phyloP scores from a whole-genome alignment of 2,888 invertebrate species.

The Hypena proboscidalis region DNA sequence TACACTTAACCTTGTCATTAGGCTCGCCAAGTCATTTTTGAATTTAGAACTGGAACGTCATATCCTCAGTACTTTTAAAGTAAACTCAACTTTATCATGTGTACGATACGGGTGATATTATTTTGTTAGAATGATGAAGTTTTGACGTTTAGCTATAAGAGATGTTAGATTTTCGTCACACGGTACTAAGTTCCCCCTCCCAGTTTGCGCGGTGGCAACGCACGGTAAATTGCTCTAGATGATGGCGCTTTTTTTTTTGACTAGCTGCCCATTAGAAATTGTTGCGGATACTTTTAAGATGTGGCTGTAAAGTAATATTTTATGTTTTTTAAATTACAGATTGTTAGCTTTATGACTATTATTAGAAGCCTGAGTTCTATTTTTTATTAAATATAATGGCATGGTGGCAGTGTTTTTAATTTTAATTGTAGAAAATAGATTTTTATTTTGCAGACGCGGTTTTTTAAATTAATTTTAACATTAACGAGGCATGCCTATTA shows the following conservation, averaged over 20 bases:
- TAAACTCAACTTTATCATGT: slow-evolving; percentile 26
- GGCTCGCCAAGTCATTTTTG: slow-evolving; percentile 68
- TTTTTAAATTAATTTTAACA: too few species aligned
- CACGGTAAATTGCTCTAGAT: slow-evolving; percentile 48
- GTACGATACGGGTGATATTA: slow-evolving; percentile 35
- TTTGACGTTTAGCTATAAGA: slow-evolving; percentile 38
- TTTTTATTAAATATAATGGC: neutral
- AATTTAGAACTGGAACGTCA: slow-evolving; percentile 50
- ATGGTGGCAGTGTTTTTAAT: neutral
- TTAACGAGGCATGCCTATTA: too few species aligned
- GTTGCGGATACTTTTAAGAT: slow-evolving; percentile 13
- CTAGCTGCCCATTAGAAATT: slow-evolving; percentile 37
- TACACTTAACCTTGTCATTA: slow-evolving; percentile 77
- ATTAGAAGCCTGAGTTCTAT: neutral
- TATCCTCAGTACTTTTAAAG: neutral
- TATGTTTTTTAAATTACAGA: slow-evolving; percentile 3
- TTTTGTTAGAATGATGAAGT: slow-evolving; percentile 8
- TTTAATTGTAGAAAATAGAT: neutral
- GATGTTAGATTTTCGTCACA: slow-evolving; percentile 59
- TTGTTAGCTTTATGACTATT: neutral
- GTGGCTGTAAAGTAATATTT: neutral
- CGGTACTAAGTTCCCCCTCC: slow-evolving; percentile 54
- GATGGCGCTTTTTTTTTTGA: slow-evolving; percentile 32
- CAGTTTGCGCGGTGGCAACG: slow-evolving; percentile 46
- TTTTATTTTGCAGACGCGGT: too few species aligned